Percentiles rank a stretch among this genome's conserved stretches.
phyloP scores from a whole-genome alignment of 1,140 invertebrate species.

The Ladona fulva region DNA sequence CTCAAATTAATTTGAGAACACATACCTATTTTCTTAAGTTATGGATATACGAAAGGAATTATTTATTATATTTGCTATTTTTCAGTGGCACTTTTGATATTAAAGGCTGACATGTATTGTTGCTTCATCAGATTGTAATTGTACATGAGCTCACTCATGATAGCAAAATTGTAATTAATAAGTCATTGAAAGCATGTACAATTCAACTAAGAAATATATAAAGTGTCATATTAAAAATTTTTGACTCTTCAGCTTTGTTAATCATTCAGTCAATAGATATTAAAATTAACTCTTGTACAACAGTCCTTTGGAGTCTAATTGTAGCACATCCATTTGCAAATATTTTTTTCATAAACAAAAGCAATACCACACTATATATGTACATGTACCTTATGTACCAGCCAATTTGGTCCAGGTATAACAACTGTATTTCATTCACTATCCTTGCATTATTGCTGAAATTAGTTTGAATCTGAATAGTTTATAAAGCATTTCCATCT shows the following conservation, averaged over 20 bases:
- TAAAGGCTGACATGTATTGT: slow-evolving; percentile 3
- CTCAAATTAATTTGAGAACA: too few relatives aligned
- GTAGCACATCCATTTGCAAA: slow-evolving; percentile 9
- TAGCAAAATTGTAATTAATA: neutral
- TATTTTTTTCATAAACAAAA: slow-evolving; percentile 10
- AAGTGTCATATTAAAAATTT: slow-evolving; percentile 2
- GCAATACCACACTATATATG: neutral
- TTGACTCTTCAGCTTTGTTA: slow-evolving; percentile 9
- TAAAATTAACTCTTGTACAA: neutral
- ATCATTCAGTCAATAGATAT: neutral
- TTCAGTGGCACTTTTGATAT: neutral
- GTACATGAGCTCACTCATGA: neutral
- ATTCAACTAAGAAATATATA: neutral
- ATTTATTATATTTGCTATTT: neutral
- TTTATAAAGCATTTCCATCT: slow-evolving; percentile 7
- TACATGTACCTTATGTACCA: slow-evolving; percentile 5
- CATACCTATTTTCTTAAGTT: too few relatives aligned
- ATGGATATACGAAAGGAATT: neutral
- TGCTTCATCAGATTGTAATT: neutral
- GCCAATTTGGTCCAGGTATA: neutral
- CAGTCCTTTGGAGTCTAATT: neutral
- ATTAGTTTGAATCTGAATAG: slow-evolving; percentile 7
- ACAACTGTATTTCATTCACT: neutral
- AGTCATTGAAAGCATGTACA: slow-evolving; percentile 8
- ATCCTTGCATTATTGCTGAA: neutral